These are phyloP conservation scores for Homarus americanus DNA, from an alignment of 1,140 invertebrate genomes.

Conservation along the genomic window DNA sequence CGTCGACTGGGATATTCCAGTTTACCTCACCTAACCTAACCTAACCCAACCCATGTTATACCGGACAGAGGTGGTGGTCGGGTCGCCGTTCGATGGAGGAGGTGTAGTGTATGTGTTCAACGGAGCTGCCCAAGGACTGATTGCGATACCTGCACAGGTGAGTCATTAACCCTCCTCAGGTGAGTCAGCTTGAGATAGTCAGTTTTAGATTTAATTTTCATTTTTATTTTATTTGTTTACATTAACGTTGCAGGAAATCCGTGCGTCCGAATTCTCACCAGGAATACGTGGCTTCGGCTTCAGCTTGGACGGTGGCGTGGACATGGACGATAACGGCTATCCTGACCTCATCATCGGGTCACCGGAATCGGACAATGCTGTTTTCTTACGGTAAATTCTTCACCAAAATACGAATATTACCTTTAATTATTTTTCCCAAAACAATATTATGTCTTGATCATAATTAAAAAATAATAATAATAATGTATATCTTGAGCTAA, in stretches of 20 bases:
- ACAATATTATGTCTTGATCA: neutral
- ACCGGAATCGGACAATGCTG: constrained; percentile 88
- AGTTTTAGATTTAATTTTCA: too few species aligned
- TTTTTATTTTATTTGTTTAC: too few species aligned
- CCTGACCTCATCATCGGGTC: constrained; percentile 93
- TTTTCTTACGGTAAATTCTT: constrained; percentile 80
- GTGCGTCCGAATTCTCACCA: neutral
- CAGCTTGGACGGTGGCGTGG: constrained; percentile 90
- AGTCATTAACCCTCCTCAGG: neutral
- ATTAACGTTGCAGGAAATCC: neutral
- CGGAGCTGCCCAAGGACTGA: neutral
- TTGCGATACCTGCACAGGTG: neutral
- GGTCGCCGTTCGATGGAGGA: neutral
- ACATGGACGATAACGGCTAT: constrained; percentile 93
- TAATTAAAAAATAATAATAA: too few species aligned
- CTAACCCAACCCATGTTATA: too few species aligned
- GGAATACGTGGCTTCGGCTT: constrained; percentile 85
- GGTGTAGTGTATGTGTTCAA: neutral
- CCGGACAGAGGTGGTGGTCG: neutral
- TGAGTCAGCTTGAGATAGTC: too few species aligned
- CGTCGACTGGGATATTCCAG: too few species aligned
- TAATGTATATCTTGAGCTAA: neutral
- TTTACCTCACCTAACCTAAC: too few species aligned
- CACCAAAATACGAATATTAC: neutral
- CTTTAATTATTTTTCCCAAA: neutral